Evolutionary conservation across 1,140 invertebrate species (phyloP).

Genomic region (Frieseomelitta varia): DNA sequence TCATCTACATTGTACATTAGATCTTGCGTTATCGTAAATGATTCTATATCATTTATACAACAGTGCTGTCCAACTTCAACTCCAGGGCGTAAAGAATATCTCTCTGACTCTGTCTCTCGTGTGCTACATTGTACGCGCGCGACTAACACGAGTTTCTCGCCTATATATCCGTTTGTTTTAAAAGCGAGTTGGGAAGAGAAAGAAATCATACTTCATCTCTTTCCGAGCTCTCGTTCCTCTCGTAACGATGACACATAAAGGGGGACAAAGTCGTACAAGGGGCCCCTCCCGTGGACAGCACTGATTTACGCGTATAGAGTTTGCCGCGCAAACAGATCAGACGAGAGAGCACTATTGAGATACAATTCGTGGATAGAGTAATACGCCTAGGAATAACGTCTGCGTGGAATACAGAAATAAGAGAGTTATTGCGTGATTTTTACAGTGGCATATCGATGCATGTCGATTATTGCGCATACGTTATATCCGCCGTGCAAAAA

Average conservation of each 20-base stretch:
- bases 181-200: background rate
- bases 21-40: constrained; percentile 48
- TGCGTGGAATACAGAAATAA: constrained; percentile 34
- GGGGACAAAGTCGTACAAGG: background rate
- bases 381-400: constrained; percentile 24
- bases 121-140: background rate
- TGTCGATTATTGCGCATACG: constrained; percentile 34
- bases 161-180: background rate
- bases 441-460: constrained; percentile 10
- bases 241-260: background rate
- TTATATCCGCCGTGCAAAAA: constrained; percentile 63
- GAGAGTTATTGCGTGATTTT: constrained; percentile 30
- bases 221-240: background rate
- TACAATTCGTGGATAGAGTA: constrained; percentile 35
- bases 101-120: background rate
- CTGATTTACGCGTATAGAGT: constrained; percentile 8
- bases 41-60: constrained; percentile 33
- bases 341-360: constrained; percentile 46
- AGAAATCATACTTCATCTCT: background rate
- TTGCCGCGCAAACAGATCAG: constrained; percentile 1
- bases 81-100: background rate
- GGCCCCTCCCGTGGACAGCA: background rate
- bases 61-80: background rate
- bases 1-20: constrained; percentile 39
- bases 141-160: background rate